Percentiles rank a stretch among this genome's conserved stretches.
Evolutionary conservation across 2,888 invertebrate genomes (phyloP).

Genomic region (Griposia aprilina): DNA sequence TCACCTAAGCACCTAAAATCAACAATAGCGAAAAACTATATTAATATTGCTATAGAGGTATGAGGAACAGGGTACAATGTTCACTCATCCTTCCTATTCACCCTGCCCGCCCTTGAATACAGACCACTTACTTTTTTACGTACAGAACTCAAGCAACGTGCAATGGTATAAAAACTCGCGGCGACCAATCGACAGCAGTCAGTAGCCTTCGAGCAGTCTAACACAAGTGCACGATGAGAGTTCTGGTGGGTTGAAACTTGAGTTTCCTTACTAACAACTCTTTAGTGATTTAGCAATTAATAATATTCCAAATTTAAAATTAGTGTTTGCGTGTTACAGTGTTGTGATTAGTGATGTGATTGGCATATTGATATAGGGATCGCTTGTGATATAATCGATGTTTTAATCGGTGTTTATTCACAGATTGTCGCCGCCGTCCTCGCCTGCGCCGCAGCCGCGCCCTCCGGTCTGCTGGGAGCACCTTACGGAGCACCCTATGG

Average conservation of each 20-base stretch:
- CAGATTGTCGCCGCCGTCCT: slow-evolving; percentile 91
- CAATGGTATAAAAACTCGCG: slow-evolving; percentile 84
- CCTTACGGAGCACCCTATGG: slow-evolving; percentile 80
- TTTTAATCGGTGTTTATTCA: slow-evolving; percentile 72
- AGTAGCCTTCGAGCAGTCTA: slow-evolving; percentile 90
- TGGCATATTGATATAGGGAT: slow-evolving; percentile 51
- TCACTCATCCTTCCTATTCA: slow-evolving; percentile 81
- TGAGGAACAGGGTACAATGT: neutral
- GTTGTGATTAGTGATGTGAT: slow-evolving; percentile 67
- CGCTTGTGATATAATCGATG: slow-evolving; percentile 61
- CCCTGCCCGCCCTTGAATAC: slow-evolving; percentile 88
- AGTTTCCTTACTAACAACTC: slow-evolving; percentile 66
- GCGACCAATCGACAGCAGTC: slow-evolving; percentile 86
- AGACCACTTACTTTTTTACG: slow-evolving; percentile 88
- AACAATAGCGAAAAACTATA: neutral
- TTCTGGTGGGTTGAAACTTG: slow-evolving; percentile 85
- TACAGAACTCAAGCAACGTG: slow-evolving; percentile 78
- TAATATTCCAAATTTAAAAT: slow-evolving; percentile 25
- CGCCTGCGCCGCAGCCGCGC: slow-evolving; percentile 87
- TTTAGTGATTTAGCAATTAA: slow-evolving; percentile 50
- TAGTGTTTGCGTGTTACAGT: slow-evolving; percentile 57
- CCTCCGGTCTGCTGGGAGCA: slow-evolving; percentile 83
- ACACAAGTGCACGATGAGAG: slow-evolving; percentile 90
- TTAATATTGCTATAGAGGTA: neutral
- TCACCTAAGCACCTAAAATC: neutral